phyloP scores from a whole-genome alignment of 2,888 invertebrate species.

The Corbicula japonica region DNA sequence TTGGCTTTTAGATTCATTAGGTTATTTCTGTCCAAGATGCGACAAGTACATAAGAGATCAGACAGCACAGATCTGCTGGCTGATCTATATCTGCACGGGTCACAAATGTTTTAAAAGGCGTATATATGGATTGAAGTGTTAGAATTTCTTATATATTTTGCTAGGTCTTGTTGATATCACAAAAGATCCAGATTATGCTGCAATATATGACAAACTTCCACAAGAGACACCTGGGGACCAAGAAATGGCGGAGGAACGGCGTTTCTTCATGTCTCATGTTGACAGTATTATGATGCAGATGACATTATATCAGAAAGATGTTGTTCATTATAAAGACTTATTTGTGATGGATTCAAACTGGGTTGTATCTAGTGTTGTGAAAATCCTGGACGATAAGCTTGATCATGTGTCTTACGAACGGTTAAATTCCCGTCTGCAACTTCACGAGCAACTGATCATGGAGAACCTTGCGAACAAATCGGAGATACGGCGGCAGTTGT shows the following conservation, averaged over 20 bases:
- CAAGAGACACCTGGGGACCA: slow-evolving; percentile 78
- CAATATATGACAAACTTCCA: slow-evolving; percentile 80
- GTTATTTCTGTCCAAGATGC: too few relatives aligned
- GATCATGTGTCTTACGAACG: slow-evolving; percentile 84
- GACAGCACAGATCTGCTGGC: too few relatives aligned
- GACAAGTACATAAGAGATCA: too few relatives aligned
- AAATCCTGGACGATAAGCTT: slow-evolving; percentile 81
- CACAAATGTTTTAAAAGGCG: too few relatives aligned
- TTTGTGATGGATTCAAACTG: slow-evolving; percentile 84
- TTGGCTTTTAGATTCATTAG: too few relatives aligned
- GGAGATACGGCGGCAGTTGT: slow-evolving; percentile 80
- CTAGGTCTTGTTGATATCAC: slow-evolving; percentile 84
- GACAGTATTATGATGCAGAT: slow-evolving; percentile 83
- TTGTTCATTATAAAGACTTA: slow-evolving; percentile 80
- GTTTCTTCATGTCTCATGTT: slow-evolving; percentile 84
- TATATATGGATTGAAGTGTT: too few relatives aligned
- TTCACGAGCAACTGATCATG: slow-evolving; percentile 83
- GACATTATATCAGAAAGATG: slow-evolving; percentile 80
- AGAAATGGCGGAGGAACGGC: slow-evolving; percentile 81
- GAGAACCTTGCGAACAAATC: slow-evolving; percentile 81
- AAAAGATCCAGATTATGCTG: slow-evolving; percentile 82
- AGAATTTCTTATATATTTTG: too few relatives aligned
- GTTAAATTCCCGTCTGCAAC: slow-evolving; percentile 84
- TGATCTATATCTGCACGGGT: too few relatives aligned
- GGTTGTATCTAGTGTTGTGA: slow-evolving; percentile 81